Conservation (phyloP, 2,888 invertebrate species). For the Microctonus brassicae region DNA sequence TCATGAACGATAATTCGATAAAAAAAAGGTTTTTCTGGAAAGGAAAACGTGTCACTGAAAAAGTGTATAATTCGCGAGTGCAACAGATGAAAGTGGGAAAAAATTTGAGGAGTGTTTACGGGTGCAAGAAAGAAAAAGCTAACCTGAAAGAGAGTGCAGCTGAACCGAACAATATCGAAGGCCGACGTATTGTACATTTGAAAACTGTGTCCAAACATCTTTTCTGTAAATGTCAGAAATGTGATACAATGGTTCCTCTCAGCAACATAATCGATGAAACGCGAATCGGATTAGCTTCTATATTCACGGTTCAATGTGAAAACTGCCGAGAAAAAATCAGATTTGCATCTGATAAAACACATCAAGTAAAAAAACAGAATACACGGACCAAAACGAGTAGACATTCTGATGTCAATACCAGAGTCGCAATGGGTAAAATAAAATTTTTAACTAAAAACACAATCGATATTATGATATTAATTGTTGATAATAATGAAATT, state of each 20-base stretch:
- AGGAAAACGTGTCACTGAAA: neutral
- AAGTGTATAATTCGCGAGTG: neutral
- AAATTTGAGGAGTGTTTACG: neutral
- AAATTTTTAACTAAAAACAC: neutral
- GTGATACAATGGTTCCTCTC: conserved; percentile 16
- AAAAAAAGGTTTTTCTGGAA: neutral
- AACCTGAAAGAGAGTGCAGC: neutral
- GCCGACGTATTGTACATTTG: conserved; percentile 25
- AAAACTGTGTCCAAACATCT: conserved; percentile 26
- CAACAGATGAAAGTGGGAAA: neutral
- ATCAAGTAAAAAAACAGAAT: neutral
- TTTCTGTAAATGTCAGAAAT: conserved; percentile 31
- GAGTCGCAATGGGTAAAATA: neutral
- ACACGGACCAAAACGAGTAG: neutral
- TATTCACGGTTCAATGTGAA: conserved; percentile 27
- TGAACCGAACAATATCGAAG: neutral
- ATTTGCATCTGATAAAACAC: conserved; percentile 3
- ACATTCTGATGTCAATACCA: neutral
- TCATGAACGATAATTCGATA: too few relatives aligned
- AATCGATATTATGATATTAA: neutral
- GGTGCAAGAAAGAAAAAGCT: neutral
- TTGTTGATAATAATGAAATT: neutral
- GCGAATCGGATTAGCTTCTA: conserved; percentile 29
- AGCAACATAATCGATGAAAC: conserved; percentile 25
- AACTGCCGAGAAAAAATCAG: conserved; percentile 16